Conservation (phyloP, 2,888 invertebrate species). For the Callinectes sapidus region DNA sequence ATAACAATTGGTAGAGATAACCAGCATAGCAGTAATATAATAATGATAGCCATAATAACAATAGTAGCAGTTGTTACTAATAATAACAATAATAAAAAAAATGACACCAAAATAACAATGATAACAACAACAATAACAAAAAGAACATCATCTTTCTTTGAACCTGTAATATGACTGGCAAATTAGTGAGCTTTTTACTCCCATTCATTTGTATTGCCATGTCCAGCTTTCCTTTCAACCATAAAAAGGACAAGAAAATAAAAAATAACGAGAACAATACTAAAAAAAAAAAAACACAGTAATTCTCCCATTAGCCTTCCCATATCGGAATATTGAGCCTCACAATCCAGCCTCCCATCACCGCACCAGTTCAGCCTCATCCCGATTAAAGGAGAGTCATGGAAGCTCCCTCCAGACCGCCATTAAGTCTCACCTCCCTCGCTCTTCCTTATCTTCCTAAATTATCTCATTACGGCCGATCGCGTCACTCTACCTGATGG, state of each 20-base stretch:
- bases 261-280: neutral
- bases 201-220: no score
- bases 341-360: neutral
- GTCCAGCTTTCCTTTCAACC: no score
- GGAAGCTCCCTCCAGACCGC: neutral
- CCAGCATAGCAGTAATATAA: no score
- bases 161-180: no score
- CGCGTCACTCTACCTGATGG: neutral
- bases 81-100: neutral
- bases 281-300: neutral
- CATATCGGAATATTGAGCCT: neutral
- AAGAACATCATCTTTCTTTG: no score
- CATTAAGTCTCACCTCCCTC: slow-evolving; percentile 8
- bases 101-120: neutral
- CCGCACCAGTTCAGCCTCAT: neutral
- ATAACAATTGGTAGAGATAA: no score
- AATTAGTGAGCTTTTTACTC: no score
- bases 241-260: neutral
- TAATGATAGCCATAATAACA: no score
- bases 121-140: neutral
- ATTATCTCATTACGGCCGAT: slow-evolving; percentile 6
- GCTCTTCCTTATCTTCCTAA: slow-evolving; percentile 16
- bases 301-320: neutral
- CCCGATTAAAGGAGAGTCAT: slow-evolving; percentile 6
- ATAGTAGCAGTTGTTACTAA: neutral